Conservation (phyloP, 2,888 invertebrate genomes). For the Amorpha juglandis region DNA sequence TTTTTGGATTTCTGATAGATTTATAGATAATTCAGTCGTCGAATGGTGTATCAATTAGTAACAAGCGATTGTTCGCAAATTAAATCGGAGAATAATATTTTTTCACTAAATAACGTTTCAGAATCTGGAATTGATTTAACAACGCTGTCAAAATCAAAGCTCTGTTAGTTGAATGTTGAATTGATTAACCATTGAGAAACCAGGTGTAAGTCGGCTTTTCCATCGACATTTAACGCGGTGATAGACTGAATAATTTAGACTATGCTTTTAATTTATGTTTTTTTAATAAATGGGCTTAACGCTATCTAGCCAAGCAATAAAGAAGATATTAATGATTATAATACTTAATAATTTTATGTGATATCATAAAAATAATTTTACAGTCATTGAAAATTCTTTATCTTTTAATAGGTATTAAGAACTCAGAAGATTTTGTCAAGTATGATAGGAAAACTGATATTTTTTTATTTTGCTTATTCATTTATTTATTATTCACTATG, state of each 20-base stretch:
- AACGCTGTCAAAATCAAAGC: too few species aligned
- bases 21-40: too few species aligned
- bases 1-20: too few species aligned
- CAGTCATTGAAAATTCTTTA: not conserved
- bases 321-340: not conserved
- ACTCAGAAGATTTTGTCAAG: not conserved
- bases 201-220: not conserved
- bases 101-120: too few species aligned
- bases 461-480: not conserved
- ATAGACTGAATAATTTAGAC: not conserved
- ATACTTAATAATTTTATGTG: not conserved
- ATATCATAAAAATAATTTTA: constrained; percentile 1
- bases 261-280: not conserved
- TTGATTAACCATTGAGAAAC: too few species aligned
- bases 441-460: not conserved
- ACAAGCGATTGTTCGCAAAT: too few species aligned
- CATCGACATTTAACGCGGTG: not conserved
- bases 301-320: constrained; percentile 4
- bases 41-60: too few species aligned
- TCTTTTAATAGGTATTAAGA: constrained; percentile 15
- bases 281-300: constrained; percentile 2
- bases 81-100: too few species aligned
- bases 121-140: too few species aligned
- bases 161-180: too few species aligned
- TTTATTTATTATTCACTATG: not conserved